Evolutionary conservation across 2,888 invertebrate genomes (phyloP), one percentile per base, ranked within the genome.

Genomic region (Steinernema hermaphroditum): DNA sequence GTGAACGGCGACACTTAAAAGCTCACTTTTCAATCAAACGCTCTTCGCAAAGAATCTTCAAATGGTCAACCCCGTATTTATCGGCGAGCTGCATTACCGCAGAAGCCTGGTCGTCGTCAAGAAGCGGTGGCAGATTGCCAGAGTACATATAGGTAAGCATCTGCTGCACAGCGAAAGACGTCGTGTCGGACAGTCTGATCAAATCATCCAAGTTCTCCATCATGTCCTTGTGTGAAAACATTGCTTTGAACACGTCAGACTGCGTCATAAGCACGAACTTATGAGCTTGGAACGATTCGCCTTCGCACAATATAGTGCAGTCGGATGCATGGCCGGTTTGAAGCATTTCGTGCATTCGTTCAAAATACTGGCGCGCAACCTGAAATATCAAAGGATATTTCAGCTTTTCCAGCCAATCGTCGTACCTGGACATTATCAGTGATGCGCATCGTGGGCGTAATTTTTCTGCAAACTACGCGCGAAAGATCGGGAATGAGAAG

Each of bases 81-180:
- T 86, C 86, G 0, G 86, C 81, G n/a, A 86, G 79, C 68, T 82
- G 80, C 75, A 86, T 83, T 50, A 85, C 74, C 46, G 78, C 74
- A 16, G 78, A 74, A 0, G 78, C 80, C 46, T 79, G 72, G 16
- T 80, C 74, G 22, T 82, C 74, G 29, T 46, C 46, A 50, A 80
- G 73, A 16, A 57, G 57, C 9, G 82, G 78, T 8, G 79, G 78
- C 69, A 79, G 69, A 29, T 72, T 69, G 32, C 69, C 75, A 2
- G 74, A 73, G 29, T 70, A 43, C 22, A 80, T 73, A 27, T 79
- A 76, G 14, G 76, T 69, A 16, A 86, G 76, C 83, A 86, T 84
- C 1, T 81, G 78, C 24, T 80, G 72, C 14, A 86, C 83, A 14
- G 83, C 80, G 0, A 49, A 72, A 2, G 81, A 74, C 0, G 78